A percentile compares a stretch with the other conserved stretches of the same genome.
Conservation (phyloP, 2,113 vertebrate species). For the Triplophysa dalaica region DNA sequence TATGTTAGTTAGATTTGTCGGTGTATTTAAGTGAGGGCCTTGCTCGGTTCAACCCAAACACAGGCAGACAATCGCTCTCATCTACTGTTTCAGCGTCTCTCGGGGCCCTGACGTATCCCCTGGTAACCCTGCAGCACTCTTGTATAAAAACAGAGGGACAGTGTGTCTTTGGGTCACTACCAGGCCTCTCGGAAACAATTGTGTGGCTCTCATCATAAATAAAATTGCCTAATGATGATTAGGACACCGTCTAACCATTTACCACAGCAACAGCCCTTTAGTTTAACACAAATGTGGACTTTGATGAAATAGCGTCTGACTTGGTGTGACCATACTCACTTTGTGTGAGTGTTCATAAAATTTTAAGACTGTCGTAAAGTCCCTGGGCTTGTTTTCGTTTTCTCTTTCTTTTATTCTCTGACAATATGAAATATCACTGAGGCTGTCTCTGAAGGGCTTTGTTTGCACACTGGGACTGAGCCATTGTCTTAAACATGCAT, state of each 20-base stretch:
- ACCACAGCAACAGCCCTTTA: slow-evolving; percentile 29
- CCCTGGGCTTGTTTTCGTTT: neutral
- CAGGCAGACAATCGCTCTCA: slow-evolving; percentile 19
- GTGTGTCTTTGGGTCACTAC: slow-evolving; percentile 2
- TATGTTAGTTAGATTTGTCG: neutral
- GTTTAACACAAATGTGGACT: neutral
- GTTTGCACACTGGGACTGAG: slow-evolving; percentile 12
- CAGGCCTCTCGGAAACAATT: neutral
- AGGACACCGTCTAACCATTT: slow-evolving; percentile 3
- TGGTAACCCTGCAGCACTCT: slow-evolving; percentile 16
- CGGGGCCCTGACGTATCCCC: slow-evolving; percentile 15
- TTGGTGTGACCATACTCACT: neutral
- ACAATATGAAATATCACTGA: slow-evolving; percentile 13
- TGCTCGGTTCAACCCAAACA: slow-evolving; percentile 23
- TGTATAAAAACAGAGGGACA: slow-evolving; percentile 4
- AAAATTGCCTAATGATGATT: slow-evolving; percentile 30
- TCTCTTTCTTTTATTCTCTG: slow-evolving; percentile 5
- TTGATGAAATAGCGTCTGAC: neutral
- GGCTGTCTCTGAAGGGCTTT: slow-evolving; percentile 19
- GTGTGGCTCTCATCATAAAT: slow-evolving; percentile 25
- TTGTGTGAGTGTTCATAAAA: neutral
- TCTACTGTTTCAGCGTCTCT: slow-evolving; percentile 38
- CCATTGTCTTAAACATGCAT: slow-evolving; percentile 67
- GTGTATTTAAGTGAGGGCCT: neutral
- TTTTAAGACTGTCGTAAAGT: slow-evolving; percentile 19